A percentile compares a stretch with the other conserved stretches of the same genome.
Conservation (phyloP, 2,113 vertebrate genomes). For the Forbesichthys agassizii region DNA sequence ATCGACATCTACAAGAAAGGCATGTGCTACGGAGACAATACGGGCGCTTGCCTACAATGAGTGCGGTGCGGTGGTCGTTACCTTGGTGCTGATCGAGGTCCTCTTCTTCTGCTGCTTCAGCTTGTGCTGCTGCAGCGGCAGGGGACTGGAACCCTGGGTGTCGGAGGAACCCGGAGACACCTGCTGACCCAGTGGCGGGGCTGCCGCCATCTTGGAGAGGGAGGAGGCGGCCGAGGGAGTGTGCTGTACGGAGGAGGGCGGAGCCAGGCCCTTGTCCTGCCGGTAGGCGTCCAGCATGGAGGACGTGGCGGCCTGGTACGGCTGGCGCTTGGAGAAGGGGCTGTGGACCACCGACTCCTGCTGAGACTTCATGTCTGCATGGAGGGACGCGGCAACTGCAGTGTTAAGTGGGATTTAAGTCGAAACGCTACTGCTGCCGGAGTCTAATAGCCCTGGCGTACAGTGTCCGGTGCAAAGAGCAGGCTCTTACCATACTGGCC, state of each 20-base stretch:
- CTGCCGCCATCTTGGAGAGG: slow-evolving; percentile 81
- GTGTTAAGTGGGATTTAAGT: too few relatives aligned
- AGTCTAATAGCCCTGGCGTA: neutral
- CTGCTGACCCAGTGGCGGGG: slow-evolving; percentile 76
- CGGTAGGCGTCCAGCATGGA: slow-evolving; percentile 95
- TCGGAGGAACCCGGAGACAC: slow-evolving; percentile 91
- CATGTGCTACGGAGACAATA: too few relatives aligned
- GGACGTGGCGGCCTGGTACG: slow-evolving; percentile 84
- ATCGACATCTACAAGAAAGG: too few relatives aligned
- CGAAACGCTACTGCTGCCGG: neutral
- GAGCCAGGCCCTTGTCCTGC: slow-evolving; percentile 84
- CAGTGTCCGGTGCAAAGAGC: too few relatives aligned
- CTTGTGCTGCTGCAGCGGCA: slow-evolving; percentile 95
- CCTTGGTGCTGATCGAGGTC: slow-evolving; percentile 91
- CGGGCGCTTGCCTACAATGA: too few relatives aligned
- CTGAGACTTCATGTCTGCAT: slow-evolving; percentile 87
- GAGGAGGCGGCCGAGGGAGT: slow-evolving; percentile 75
- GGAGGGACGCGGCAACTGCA: neutral
- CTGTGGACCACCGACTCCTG: slow-evolving; percentile 83
- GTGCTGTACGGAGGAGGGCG: slow-evolving; percentile 70
- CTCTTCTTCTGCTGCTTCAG: slow-evolving; percentile 96
- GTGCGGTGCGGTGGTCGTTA: slow-evolving; percentile 33
- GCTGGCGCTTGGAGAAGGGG: slow-evolving; percentile 90
- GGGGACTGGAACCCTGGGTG: slow-evolving; percentile 93
- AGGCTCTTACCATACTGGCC: slow-evolving; percentile 90